Conservation (phyloP, 2,113 vertebrate species). For the Philantomba maxwellii region DNA sequence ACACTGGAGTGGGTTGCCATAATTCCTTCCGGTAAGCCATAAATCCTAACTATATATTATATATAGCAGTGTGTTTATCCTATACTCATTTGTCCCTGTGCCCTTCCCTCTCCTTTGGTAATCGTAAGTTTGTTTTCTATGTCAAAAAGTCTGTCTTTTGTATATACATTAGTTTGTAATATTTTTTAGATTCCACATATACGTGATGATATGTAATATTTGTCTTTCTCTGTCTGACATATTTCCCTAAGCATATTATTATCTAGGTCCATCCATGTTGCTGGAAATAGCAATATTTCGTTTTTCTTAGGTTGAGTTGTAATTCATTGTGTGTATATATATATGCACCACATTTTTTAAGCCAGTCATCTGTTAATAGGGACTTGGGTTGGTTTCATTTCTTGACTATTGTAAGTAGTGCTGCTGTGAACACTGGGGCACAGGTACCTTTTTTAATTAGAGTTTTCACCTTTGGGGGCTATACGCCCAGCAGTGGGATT, state of each 20-base stretch:
- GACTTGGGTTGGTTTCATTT: background rate
- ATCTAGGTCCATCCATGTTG: background rate
- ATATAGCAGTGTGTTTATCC: background rate
- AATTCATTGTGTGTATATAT: background rate
- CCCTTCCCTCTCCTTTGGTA: background rate
- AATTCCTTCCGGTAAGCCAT: background rate
- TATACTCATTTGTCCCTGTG: background rate
- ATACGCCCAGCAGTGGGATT: background rate
- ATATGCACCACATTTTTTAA: background rate
- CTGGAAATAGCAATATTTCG: background rate
- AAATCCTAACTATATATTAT: background rate
- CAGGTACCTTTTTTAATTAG: background rate
- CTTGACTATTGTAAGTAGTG: background rate
- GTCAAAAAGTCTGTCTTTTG: background rate
- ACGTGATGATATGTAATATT: background rate
- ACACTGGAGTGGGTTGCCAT: background rate
- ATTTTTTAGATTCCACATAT: background rate
- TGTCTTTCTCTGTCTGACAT: background rate
- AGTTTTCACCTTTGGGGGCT: background rate
- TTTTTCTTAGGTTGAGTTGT: background rate
- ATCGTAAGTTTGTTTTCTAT: background rate
- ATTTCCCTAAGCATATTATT: background rate
- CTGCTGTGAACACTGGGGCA: background rate
- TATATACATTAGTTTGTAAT: background rate
- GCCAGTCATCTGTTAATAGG: background rate